phyloP scores from a whole-genome alignment of 2,113 vertebrate genomes.

The Castor canadensis region DNA sequence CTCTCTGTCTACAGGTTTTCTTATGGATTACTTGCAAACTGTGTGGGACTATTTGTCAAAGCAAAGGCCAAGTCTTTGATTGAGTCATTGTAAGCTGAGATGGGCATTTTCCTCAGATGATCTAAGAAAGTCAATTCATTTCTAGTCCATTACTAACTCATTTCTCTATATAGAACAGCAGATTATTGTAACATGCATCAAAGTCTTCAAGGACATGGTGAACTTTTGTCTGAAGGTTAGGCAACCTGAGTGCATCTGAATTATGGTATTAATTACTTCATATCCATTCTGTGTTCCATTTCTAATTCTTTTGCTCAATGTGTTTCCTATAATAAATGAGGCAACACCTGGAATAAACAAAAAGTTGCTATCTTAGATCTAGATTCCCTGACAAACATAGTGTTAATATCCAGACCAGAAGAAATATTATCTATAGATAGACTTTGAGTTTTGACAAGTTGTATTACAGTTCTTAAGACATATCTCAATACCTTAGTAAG shows the following conservation, averaged over 20 bases:
- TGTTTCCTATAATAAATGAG: background rate
- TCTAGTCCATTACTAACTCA: background rate
- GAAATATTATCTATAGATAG: background rate
- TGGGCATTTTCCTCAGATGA: background rate
- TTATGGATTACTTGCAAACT: background rate
- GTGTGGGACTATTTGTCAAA: background rate
- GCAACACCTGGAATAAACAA: background rate
- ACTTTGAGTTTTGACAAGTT: background rate
- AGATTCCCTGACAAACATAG: background rate
- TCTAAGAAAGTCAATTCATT: background rate
- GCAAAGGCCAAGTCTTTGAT: background rate
- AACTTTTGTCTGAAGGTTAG: background rate
- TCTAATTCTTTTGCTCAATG: background rate
- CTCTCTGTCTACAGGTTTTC: background rate
- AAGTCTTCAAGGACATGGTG: background rate
- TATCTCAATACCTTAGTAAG: background rate
- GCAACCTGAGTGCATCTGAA: background rate
- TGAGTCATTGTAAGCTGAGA: background rate
- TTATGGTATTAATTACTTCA: background rate
- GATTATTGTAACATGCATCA: background rate
- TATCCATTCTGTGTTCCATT: background rate
- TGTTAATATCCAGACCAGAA: background rate
- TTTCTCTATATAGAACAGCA: background rate
- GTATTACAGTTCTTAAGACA: background rate
- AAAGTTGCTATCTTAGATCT: background rate